Conservation (phyloP, 2,797 vertebrate species). For the Cyclopterus lumpus region DNA sequence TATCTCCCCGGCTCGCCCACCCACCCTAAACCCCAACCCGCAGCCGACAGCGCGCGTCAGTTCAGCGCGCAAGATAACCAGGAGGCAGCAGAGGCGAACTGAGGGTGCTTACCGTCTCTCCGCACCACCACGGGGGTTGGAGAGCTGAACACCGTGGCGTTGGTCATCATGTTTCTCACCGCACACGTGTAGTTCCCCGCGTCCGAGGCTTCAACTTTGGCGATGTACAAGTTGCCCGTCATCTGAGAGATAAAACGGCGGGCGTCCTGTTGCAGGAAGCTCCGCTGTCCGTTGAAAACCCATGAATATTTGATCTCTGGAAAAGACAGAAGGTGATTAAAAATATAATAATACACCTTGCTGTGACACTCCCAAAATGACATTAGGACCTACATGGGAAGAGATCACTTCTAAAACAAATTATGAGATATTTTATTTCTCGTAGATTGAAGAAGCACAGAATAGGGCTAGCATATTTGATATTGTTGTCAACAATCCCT, state of each 20-base stretch:
- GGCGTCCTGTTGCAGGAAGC: constrained; percentile 89
- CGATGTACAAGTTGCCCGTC: constrained; percentile 92
- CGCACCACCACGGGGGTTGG: constrained; percentile 91
- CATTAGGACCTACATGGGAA: not conserved
- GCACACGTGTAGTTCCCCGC: constrained; percentile 93
- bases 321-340: constrained; percentile 28
- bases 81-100: constrained; percentile 26
- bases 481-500: constrained; percentile 16
- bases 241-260: constrained; percentile 93
- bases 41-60: constrained; percentile 7
- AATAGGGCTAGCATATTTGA: not conserved
- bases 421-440: constrained; percentile 2
- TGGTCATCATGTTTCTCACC: constrained; percentile 92
- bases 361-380: constrained; percentile 35
- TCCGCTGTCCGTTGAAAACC: constrained; percentile 91
- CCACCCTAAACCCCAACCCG: not conserved
- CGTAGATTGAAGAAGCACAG: not conserved
- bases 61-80: constrained; percentile 54
- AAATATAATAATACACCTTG: constrained; percentile 1
- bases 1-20: constrained; percentile 54
- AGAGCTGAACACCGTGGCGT: constrained; percentile 87
- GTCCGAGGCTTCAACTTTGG: constrained; percentile 91
- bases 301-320: constrained; percentile 93
- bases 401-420: constrained; percentile 14
- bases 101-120: constrained; percentile 86